Evolutionary conservation across 2,797 vertebrate genomes (phyloP), one percentile per base, ranked within the genome.

Genomic region (Muraenolepis orangiensis): DNA sequence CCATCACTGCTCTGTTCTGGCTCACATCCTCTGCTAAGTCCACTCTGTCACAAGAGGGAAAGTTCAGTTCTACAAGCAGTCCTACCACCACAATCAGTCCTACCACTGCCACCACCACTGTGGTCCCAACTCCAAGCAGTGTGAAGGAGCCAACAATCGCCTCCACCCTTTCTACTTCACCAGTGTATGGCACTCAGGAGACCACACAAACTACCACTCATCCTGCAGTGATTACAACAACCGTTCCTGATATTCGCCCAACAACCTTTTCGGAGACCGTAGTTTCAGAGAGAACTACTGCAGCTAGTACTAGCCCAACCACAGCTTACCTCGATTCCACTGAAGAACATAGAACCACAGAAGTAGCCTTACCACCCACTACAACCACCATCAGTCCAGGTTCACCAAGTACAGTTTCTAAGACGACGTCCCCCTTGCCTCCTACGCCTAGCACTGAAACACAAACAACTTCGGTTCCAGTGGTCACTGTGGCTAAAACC

Each of bases 121-220:
- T 34, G 76, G 32, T 40, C 71, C 68, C 30, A 2, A 72, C 77
- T 3, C 73, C 73, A 13, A 72, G 69, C 29, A 72, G 84, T 6
- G 26, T 46, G 1, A 51, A 80, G 75, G 32, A 36, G 12, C 72
- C 81, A 3, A 79, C 83, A 67, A 81, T 74, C 28, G 69, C 74
- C 78, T 85, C 76, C 12, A 76, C 84, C 57, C 34, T 77, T 29
- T 76, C 79, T 12, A 51, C 76, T 70, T 66, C 28, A 70, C 68
- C 79, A 16, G 1, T 72, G 18, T 80, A 78, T 1, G 69, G 82
- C 31, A 78, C 83, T 11, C 57, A 67, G 51, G 78, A 78, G 28
- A 75, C 80, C 66, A 88, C 87, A 57, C 82, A 85, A 42, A 66
- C 85, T 23, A 84, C 87, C 51, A 87, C 83, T 26, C 81, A 30